Conservation (phyloP, 2,888 invertebrate species). For the Patella depressa region DNA sequence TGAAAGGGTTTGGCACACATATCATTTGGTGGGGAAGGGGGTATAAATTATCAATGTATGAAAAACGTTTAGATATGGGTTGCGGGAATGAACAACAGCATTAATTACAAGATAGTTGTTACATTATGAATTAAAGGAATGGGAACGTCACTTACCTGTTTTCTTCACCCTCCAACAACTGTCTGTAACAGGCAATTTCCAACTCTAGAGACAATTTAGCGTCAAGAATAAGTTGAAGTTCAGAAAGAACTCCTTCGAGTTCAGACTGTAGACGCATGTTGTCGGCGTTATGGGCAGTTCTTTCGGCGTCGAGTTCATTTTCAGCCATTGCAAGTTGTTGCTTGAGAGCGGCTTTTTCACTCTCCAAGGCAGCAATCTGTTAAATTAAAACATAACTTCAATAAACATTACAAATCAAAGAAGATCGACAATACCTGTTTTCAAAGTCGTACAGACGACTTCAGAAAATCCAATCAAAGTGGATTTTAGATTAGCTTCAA, state of each 20-base stretch:
- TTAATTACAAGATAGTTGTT: no score
- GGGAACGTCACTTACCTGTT: conserved; percentile 60
- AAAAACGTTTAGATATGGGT: no score
- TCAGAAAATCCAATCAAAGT: no score
- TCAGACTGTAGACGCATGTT: conserved; percentile 37
- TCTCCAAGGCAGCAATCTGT: conserved; percentile 36
- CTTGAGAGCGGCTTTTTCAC: conserved; percentile 28
- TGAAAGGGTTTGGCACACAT: no score
- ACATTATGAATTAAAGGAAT: no score
- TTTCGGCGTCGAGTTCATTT: conserved; percentile 43
- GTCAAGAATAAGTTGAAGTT: conserved; percentile 65
- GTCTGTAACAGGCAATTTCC: conserved; percentile 74
- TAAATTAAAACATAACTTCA: neutral
- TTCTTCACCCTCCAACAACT: conserved; percentile 74
- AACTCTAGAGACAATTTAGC: conserved; percentile 74
- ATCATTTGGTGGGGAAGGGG: no score
- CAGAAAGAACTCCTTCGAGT: conserved; percentile 40
- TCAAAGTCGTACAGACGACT: no score
- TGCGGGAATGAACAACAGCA: no score
- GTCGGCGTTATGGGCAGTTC: conserved; percentile 32
- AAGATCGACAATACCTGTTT: no score
- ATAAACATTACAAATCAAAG: no score
- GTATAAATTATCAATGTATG: no score
- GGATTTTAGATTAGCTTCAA: no score
- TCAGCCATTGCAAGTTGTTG: conserved; percentile 28